Percentiles rank a stretch among this genome's conserved stretches.
phyloP scores from a whole-genome alignment of 2,888 invertebrate genomes.

The Napeogenes sylphis region DNA sequence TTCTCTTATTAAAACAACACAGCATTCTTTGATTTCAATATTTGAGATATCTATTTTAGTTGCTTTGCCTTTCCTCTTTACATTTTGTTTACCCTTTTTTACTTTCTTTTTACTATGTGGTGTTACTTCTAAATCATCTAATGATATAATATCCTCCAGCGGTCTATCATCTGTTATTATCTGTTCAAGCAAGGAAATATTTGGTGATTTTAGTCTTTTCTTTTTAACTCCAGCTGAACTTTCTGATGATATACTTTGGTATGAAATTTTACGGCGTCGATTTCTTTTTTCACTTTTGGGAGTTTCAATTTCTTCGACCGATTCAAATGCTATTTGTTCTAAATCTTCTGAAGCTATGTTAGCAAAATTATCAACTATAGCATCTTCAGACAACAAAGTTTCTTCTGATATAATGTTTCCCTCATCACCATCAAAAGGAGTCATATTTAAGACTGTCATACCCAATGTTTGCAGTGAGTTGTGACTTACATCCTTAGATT shows the following conservation, averaged over 20 bases:
- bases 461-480: conserved; percentile 57
- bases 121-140: conserved; percentile 56
- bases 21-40: conserved; percentile 52
- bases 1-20: conserved; percentile 48
- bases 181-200: conserved; percentile 67
- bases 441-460: conserved; percentile 65
- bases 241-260: conserved; percentile 41
- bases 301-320: conserved; percentile 36
- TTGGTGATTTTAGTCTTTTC: conserved; percentile 50
- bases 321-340: conserved; percentile 62
- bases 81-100: conserved; percentile 33
- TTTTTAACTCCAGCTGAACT: conserved; percentile 44
- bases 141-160: conserved; percentile 63
- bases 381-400: conserved; percentile 42
- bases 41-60: conserved; percentile 24
- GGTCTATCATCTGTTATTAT: conserved; percentile 66
- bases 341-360: conserved; percentile 66
- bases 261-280: conserved; percentile 40
- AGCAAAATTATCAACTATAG: conserved; percentile 61
- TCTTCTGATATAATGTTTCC: conserved; percentile 34
- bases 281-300: conserved; percentile 37
- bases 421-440: conserved; percentile 39
- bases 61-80: conserved; percentile 39
- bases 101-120: conserved; percentile 38
- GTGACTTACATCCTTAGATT: conserved; percentile 50